Base-by-base conservation (phyloP, 1,140 invertebrate species). In the Drosophila kepulauana region DNA sequence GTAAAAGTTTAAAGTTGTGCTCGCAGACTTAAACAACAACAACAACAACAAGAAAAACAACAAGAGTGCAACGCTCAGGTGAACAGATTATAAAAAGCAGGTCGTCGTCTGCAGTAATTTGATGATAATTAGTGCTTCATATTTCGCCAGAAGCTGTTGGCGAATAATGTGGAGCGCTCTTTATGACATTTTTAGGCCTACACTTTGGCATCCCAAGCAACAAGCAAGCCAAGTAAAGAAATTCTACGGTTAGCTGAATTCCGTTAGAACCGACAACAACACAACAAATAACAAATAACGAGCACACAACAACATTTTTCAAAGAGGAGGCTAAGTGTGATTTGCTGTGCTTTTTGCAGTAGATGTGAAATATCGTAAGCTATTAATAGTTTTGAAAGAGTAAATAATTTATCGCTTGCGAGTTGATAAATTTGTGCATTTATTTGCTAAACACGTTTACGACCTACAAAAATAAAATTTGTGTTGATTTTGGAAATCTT, bases 31-130 rank as follows among this genome's bases (percentile, higher is more conserved):
- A 43, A 64, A 43, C 52, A 72, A 56, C 4, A 25, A 48, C 13
- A 64, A 43, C 52, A 72, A 56, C 4, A 25, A 48, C 13, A 66
- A 43, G 4, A 43, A 45, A 4, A 35, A 57, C 33, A 41, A 58
- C 49, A 54, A 25, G 1, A 67, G 71, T 82, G 75, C 80, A 79
- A 75, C 66, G 65, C 45, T 28, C 63, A 82, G 75, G 80, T 82
- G 75, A 82, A 82, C 80, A 82, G 57, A 68, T 65, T 65, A 56
- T 66, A 76, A 45, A 68, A 87, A 86, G 68, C 75, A 79, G 82
- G 82, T 85, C 82, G 70, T 46, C 41, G 15, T 43, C 35, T 35
- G 46, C 56, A 63, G 45, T 63, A 63, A 64, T 75, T 75, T 70
- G 43, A 63, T 45, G 57, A 57, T 75, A 68, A 68, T 73, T 73